These are phyloP conservation scores for Hippocampus kuda DNA, from an alignment of 2,797 vertebrate species.

Conservation along the genomic window DNA sequence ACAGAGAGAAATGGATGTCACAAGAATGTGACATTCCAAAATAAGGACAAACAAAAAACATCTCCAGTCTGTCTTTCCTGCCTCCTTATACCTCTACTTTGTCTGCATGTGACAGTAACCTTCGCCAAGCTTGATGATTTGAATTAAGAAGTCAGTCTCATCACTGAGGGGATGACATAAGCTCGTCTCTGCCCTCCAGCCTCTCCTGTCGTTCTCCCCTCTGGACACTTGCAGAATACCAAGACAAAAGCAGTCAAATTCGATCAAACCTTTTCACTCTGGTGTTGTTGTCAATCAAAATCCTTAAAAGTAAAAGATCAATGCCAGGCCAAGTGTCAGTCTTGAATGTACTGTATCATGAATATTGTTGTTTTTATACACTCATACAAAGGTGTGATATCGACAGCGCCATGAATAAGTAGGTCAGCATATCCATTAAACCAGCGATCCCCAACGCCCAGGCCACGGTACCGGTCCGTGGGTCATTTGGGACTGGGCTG, in stretches of 20 bases:
- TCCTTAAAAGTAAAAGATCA: neutral
- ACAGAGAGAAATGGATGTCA: slow-evolving; percentile 3
- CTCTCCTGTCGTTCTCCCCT: slow-evolving; percentile 5
- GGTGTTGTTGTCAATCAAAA: neutral
- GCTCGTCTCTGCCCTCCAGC: slow-evolving; percentile 10
- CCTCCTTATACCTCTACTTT: slow-evolving; percentile 9
- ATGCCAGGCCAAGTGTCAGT: neutral
- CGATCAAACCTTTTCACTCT: neutral
- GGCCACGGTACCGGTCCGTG: no score
- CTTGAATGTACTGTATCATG: no score
- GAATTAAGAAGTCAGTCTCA: slow-evolving; percentile 39
- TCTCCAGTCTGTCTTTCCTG: slow-evolving; percentile 1
- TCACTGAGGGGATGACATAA: slow-evolving; percentile 21
- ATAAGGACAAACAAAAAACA: slow-evolving; percentile 1
- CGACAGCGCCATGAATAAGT: no score
- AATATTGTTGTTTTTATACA: no score
- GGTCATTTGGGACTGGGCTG: no score
- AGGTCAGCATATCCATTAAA: no score
- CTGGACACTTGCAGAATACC: slow-evolving; percentile 25
- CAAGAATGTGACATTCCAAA: slow-evolving; percentile 14
- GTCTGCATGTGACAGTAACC: slow-evolving; percentile 17
- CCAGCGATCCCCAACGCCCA: no score
- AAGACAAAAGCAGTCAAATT: slow-evolving; percentile 10
- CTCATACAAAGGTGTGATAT: no score
- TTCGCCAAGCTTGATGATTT: slow-evolving; percentile 28